Percentiles rank a stretch among this genome's conserved stretches.
These are phyloP conservation scores for Sphaerophoria taeniata DNA, from an alignment of 2,888 invertebrate genomes.

Conservation along the genomic window DNA sequence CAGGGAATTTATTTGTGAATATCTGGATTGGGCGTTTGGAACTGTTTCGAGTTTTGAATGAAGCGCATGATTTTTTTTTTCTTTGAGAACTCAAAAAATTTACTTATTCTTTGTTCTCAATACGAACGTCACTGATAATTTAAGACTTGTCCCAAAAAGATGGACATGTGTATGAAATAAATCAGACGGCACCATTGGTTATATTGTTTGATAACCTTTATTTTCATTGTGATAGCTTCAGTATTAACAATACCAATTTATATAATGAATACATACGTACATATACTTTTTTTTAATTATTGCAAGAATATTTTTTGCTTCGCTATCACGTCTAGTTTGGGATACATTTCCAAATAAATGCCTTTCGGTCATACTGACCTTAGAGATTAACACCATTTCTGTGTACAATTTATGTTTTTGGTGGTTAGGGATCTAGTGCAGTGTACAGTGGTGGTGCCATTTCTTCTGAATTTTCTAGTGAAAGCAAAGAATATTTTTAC, in stretches of 20 bases:
- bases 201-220: conserved; percentile 23
- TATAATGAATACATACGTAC: too few relatives aligned
- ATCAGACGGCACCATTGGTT: conserved; percentile 37
- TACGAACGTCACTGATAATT: conserved; percentile 5
- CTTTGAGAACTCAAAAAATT: background rate
- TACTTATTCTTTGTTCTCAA: background rate
- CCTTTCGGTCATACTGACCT: too few relatives aligned
- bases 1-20: background rate
- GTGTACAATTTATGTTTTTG: too few relatives aligned
- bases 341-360: too few relatives aligned
- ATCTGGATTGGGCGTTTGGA: conserved; percentile 18
- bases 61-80: conserved; percentile 31
- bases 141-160: background rate
- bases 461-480: too few relatives aligned
- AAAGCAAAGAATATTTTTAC: too few relatives aligned
- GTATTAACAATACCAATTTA: background rate
- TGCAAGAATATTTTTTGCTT: too few relatives aligned
- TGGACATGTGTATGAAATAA: background rate
- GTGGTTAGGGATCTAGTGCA: too few relatives aligned
- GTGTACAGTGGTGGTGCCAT: too few relatives aligned
- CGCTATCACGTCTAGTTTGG: too few relatives aligned
- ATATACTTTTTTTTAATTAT: too few relatives aligned
- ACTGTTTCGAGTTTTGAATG: conserved; percentile 5
- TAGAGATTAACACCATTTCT: too few relatives aligned
- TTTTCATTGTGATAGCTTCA: conserved; percentile 12